Evolutionary conservation across 2,888 invertebrate genomes (phyloP).

Genomic region (Mythimna ferrago): DNA sequence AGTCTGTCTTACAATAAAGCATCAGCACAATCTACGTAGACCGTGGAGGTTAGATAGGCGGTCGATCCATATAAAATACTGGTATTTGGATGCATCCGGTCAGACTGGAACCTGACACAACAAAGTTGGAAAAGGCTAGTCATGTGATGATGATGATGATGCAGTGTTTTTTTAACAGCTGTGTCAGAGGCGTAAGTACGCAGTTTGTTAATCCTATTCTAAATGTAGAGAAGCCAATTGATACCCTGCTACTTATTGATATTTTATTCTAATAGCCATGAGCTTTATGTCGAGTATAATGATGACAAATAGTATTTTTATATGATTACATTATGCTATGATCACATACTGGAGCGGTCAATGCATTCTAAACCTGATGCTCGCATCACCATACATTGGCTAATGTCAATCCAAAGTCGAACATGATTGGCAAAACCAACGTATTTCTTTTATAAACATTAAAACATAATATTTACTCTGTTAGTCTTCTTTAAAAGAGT

Average conservation of each 20-base stretch:
- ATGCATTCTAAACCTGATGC: slow-evolving; percentile 25
- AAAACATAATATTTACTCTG: slow-evolving; percentile 16
- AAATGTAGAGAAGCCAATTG: neutral
- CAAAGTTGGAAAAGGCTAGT: neutral
- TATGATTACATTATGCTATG: slow-evolving; percentile 16
- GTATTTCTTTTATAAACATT: neutral
- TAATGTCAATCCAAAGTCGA: slow-evolving; percentile 19
- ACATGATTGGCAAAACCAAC: slow-evolving; percentile 19
- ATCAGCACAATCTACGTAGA: no score
- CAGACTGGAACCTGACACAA: no score
- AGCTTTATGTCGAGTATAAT: neutral
- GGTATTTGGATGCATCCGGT: no score
- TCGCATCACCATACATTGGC: slow-evolving; percentile 15
- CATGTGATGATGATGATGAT: neutral
- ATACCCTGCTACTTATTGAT: neutral
- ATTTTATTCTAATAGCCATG: neutral
- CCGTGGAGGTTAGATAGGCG: no score
- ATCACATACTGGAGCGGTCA: slow-evolving; percentile 24
- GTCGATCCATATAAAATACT: no score
- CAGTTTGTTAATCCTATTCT: neutral
- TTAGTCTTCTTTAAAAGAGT: neutral
- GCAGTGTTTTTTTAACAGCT: no score
- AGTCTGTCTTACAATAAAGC: no score
- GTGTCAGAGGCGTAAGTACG: neutral
- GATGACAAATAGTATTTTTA: slow-evolving; percentile 8